phyloP scores from a whole-genome alignment of 2,797 vertebrate genomes.

The Lateolabrax maculatus region DNA sequence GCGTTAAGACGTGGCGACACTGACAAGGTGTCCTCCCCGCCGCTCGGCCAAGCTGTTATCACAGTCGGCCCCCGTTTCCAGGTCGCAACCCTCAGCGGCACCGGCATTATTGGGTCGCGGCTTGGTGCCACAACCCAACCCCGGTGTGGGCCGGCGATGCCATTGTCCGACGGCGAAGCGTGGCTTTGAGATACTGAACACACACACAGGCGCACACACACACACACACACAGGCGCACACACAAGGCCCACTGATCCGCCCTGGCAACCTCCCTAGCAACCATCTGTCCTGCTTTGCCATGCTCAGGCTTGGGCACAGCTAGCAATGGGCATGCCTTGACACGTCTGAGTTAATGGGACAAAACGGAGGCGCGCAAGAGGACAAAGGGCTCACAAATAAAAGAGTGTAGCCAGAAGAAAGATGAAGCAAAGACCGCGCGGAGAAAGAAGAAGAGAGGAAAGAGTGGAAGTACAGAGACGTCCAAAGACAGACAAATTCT shows the following conservation, averaged over 20 bases:
- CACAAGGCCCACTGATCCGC: constrained; percentile 74
- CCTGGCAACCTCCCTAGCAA: constrained; percentile 88
- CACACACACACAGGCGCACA: constrained; percentile 30
- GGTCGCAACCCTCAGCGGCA: constrained; percentile 88
- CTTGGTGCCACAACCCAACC: constrained; percentile 83
- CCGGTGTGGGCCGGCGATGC: constrained; percentile 69
- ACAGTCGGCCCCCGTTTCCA: constrained; percentile 84
- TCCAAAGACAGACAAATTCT: no score
- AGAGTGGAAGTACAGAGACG: constrained; percentile 17
- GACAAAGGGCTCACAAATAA: constrained; percentile 76
- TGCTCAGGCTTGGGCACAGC: constrained; percentile 77
- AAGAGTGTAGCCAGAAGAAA: constrained; percentile 63
- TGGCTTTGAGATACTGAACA: constrained; percentile 75
- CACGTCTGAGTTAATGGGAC: constrained; percentile 84
- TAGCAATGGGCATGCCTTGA: constrained; percentile 81
- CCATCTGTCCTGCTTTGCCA: constrained; percentile 85
- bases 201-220: constrained; percentile 49
- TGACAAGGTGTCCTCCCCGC: constrained; percentile 81
- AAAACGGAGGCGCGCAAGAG: constrained; percentile 74
- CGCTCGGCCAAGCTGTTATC: constrained; percentile 88
- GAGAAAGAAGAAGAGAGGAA: constrained; percentile 4
- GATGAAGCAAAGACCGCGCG: constrained; percentile 8
- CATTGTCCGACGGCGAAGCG: constrained; percentile 82
- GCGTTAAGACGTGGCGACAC: constrained; percentile 81
- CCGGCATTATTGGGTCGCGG: constrained; percentile 88